A percentile compares a stretch with the other conserved stretches of the same genome.
These are phyloP conservation scores for Champsocephalus esox DNA, from an alignment of 2,797 vertebrate genomes.

Conservation along the genomic window DNA sequence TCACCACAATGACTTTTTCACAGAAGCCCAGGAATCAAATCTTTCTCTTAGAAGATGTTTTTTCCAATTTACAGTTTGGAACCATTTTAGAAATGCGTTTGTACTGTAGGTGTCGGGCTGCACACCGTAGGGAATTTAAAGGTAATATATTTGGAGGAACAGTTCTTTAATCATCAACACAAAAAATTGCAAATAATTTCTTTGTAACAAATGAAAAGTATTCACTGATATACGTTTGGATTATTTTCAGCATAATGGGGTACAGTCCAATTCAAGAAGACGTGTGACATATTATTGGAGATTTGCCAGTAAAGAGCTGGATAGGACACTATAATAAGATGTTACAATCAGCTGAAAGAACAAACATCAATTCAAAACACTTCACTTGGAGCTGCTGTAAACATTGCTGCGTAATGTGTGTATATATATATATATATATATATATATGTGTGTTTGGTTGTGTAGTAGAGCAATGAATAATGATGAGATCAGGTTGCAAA, in stretches of 20 bases:
- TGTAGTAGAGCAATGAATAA: constrained; percentile 18
- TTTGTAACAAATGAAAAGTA: constrained; percentile 43
- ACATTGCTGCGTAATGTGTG: not conserved
- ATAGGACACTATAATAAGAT: not conserved
- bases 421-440: not conserved
- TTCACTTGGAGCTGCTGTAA: not conserved
- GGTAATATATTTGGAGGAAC: constrained; percentile 50
- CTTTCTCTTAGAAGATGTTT: constrained; percentile 28
- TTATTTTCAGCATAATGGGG: constrained; percentile 43
- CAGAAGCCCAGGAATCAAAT: constrained; percentile 37
- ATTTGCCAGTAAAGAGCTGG: constrained; percentile 6
- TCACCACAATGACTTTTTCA: constrained; percentile 25
- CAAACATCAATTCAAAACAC: constrained; percentile 2
- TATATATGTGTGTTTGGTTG: not conserved
- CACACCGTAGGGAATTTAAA: constrained; percentile 42
- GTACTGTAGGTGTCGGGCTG: constrained; percentile 33
- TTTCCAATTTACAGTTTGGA: constrained; percentile 28
- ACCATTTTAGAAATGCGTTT: constrained; percentile 50
- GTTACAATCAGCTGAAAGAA: not conserved
- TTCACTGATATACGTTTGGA: constrained; percentile 33
- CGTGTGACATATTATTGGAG: constrained; percentile 4
- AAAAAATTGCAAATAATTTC: constrained; percentile 48
- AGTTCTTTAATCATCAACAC: constrained; percentile 63
- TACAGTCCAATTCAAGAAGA: constrained; percentile 9
- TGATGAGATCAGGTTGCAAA: constrained; percentile 9